Base-by-base conservation (phyloP, 2,113 vertebrate genomes). In the Oreochromis niloticus region DNA sequence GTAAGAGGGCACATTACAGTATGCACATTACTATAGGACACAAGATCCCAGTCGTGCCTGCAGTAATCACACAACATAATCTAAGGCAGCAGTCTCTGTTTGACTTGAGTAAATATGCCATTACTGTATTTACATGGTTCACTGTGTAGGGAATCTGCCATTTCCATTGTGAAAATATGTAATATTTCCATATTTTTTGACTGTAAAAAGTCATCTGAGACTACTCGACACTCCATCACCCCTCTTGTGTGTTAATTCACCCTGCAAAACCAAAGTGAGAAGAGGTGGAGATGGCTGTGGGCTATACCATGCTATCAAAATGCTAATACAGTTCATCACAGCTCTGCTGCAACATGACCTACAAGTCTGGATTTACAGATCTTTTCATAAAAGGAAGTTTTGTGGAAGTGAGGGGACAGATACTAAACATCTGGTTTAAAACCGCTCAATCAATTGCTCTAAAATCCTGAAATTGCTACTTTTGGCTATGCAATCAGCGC, bases 231-330 rank as follows among this genome's bases (percentile, higher is more conserved):
- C 39, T 85, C 56, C 7, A 56, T 55, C 27, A 41, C 10, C 56
- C 48, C 19, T 59, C 80, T 75, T 83, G 75, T 88, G 79, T 79
- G 80, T 91, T 83, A 89, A 92, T 56, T 82, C 89, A 90, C 79
- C 88, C 84, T 89, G 88, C 85, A 86, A 88, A 89, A 84, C 84
- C 68, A 36, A 75, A 90, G 91, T 61, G 80, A 82, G 78, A 90
- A 78, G 75, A 93, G 91, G 86, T 89, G 88, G 90, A 90, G 86
- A 94, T 85, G 12, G 91, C 93, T 95, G 88, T 79, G 83, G 94
- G 94, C 94, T 75, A 91, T 85, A 55, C 24, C 34, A 85, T 43
- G 52, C 92, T 93, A 96, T 96, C 89, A 96, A 95, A 96, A 95
- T 96, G 95, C 94, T 95, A 95, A 95, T 93, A 82, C 79, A 56